Evolutionary conservation across 2,113 vertebrate genomes (phyloP).

Genomic region (Phalacrocorax carbo): DNA sequence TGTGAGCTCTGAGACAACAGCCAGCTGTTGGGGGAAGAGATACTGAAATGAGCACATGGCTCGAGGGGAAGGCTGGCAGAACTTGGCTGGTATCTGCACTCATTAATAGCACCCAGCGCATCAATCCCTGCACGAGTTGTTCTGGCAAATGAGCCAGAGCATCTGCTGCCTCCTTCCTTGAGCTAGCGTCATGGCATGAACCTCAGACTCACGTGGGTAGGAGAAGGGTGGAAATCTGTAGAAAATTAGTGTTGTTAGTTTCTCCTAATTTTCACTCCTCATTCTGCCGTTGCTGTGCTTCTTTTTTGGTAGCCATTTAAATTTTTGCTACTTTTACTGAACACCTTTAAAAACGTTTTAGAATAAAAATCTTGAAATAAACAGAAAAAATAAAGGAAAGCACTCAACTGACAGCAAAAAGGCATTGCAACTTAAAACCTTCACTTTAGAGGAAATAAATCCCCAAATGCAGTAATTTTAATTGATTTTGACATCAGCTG

Average conservation of each 20-base stretch:
- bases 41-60: accelerated
- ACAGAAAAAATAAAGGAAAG: background rate
- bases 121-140: background rate
- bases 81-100: background rate
- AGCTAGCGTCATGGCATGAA: accelerated
- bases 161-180: background rate
- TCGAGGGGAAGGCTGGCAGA: background rate
- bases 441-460: background rate
- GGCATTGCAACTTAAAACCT: background rate
- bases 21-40: background rate
- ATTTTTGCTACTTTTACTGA: background rate
- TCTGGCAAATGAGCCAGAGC: background rate
- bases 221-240: background rate
- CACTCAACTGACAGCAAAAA: background rate
- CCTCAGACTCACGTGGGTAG: background rate
- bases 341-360: background rate
- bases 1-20: background rate
- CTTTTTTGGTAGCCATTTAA: background rate
- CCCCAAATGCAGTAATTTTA: background rate
- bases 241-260: background rate
- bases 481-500: background rate
- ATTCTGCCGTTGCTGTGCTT: background rate
- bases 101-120: background rate
- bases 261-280: background rate
- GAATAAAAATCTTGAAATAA: background rate